These are phyloP conservation scores for Lutjanus erythropterus DNA, from an alignment of 2,113 vertebrate genomes.

Conservation along the genomic window DNA sequence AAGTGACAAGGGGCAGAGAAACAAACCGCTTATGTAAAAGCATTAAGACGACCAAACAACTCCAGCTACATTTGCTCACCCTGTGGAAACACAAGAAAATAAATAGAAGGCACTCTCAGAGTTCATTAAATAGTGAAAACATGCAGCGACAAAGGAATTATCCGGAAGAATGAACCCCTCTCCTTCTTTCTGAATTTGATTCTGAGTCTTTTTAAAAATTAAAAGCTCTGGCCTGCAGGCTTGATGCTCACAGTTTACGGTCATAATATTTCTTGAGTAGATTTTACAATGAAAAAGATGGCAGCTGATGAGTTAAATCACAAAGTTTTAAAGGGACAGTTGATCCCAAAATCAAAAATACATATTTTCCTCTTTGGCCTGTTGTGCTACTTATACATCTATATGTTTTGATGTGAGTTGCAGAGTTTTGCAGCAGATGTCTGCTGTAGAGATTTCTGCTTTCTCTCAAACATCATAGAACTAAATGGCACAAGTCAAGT, in stretches of 20 bases:
- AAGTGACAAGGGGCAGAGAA: conserved; percentile 57
- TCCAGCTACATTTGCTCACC: conserved; percentile 27
- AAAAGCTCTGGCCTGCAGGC: neutral
- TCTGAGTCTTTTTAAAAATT: neutral
- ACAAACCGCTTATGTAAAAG: conserved; percentile 76
- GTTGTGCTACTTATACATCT: too few species aligned
- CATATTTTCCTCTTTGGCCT: too few species aligned
- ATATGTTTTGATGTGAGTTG: too few species aligned
- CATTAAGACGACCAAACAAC: conserved; percentile 65
- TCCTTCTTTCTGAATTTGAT: conserved; percentile 35
- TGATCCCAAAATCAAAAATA: too few species aligned
- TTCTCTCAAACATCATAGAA: too few species aligned
- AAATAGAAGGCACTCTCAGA: conserved; percentile 1
- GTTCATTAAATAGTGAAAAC: conserved; percentile 48
- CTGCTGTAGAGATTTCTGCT: too few species aligned
- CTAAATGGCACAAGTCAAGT: too few species aligned
- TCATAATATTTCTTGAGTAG: neutral
- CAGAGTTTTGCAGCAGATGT: too few species aligned
- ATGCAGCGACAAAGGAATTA: conserved; percentile 30
- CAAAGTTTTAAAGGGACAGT: too few species aligned
- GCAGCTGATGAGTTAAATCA: neutral
- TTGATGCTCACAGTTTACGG: neutral
- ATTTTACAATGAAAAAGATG: neutral
- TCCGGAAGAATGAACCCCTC: conserved; percentile 9
- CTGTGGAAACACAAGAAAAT: conserved; percentile 23